Base-by-base conservation (phyloP, 2,113 vertebrate species). In the Chionomys nivalis region DNA sequence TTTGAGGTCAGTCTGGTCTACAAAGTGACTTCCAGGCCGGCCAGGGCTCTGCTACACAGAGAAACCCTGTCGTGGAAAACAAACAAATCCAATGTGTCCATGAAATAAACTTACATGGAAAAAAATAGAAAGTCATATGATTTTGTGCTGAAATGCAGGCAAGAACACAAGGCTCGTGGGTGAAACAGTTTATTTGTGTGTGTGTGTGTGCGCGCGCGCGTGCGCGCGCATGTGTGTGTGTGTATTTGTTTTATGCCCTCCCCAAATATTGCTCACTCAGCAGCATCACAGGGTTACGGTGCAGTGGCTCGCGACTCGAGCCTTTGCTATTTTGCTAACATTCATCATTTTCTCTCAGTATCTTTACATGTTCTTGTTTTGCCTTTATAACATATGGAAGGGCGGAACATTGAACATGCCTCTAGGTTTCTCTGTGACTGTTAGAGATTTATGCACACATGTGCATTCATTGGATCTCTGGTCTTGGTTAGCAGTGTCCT, bases 381-480 rank as follows among this genome's bases (percentile, higher is more conserved):
- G 24, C 61, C 75, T 66, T 86, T 91, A 42, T 23, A 44, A 24
- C 16, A 5, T 26, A 26, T 21, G n/a, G 65, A 42, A 96, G 36
- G 52, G 36, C 47, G 39, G 33, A 33, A 49, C 49, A 10, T 44
- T 31, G 16, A 68, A 33, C 55, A 63, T 3, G 5, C 19, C 7
- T 36, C 23, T 70, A 36, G 3, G 16, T 49, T 61, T 42, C 3
- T 19, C 49, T 21, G 4, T 7, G 36, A 7, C 82, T 52, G 78
- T 31, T 6, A 28, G 39, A 10, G 21, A 28, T 13, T 88, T 42
- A 8, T 4, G 1, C 7, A 21, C 6, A 7, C 0, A 2, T 1
- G 3, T n/a, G 42, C 16, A 2, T 0, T 6, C 6, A 4, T 3
- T 31, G 24, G 1, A 3, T 0, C 9, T 1, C 52, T 8, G 12